Percentiles rank a stretch among this genome's conserved stretches.
phyloP scores from a whole-genome alignment of 2,797 vertebrate genomes.

The Sphaeramia orbicularis region DNA sequence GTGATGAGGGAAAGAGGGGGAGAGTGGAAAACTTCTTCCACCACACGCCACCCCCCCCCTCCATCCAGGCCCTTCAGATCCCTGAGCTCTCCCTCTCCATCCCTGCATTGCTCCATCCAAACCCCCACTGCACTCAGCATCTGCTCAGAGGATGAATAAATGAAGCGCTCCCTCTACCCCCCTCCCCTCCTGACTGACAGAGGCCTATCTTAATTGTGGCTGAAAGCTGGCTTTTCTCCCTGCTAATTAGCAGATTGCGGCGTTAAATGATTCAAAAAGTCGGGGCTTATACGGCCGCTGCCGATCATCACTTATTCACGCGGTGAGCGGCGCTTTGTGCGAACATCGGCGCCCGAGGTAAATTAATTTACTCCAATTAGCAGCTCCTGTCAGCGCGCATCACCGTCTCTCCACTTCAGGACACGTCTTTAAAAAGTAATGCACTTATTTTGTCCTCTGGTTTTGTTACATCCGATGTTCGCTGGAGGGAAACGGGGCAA shows the following conservation, averaged over 20 bases:
- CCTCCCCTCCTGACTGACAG: slow-evolving; percentile 81
- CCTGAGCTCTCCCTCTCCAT: slow-evolving; percentile 59
- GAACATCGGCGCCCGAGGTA: slow-evolving; percentile 84
- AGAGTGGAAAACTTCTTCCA: slow-evolving; percentile 45
- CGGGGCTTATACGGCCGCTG: slow-evolving; percentile 81
- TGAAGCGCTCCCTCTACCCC: slow-evolving; percentile 67
- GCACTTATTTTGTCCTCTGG: slow-evolving; percentile 78
- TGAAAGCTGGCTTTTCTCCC: slow-evolving; percentile 85
- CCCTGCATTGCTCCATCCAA: slow-evolving; percentile 69
- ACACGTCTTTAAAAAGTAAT: slow-evolving; percentile 79
- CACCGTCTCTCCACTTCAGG: slow-evolving; percentile 74
- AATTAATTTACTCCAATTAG: slow-evolving; percentile 90
- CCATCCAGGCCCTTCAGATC: slow-evolving; percentile 52
- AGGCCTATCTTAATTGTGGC: slow-evolving; percentile 85
- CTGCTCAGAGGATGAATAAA: slow-evolving; percentile 86
- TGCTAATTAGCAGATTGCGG: slow-evolving; percentile 90
- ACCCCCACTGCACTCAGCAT: slow-evolving; percentile 81
- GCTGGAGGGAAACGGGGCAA: slow-evolving; percentile 72
- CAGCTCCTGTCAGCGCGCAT: slow-evolving; percentile 83
- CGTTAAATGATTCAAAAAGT: slow-evolving; percentile 92
- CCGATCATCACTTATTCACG: slow-evolving; percentile 89
- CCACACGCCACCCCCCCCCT: slow-evolving; percentile 39
- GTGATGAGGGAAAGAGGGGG: neutral
- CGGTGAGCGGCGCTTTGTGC: slow-evolving; percentile 75
- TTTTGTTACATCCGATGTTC: slow-evolving; percentile 76